Conservation (phyloP, 2,797 vertebrate species). For the Erithacus rubecula region DNA sequence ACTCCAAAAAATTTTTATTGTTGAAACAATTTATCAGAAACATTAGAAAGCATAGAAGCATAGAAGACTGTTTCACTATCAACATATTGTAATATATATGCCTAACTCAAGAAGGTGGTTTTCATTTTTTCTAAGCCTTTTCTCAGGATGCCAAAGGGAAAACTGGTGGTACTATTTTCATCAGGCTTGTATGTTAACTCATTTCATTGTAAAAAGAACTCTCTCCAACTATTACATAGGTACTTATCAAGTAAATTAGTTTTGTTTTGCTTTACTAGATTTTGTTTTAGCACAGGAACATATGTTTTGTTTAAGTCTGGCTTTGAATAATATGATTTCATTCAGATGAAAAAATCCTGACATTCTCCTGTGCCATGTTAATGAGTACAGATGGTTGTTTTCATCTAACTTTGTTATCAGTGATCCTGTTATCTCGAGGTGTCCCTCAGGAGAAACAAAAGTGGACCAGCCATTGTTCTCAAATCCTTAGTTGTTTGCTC, state of each 20-base stretch:
- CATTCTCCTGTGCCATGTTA: neutral
- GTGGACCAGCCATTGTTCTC: neutral
- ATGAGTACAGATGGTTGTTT: neutral
- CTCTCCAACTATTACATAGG: neutral
- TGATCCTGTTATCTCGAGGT: neutral
- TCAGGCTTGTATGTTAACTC: neutral
- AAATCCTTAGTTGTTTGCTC: neutral
- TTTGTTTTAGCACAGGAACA: neutral
- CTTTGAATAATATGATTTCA: neutral
- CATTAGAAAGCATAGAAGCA: neutral
- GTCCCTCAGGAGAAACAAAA: neutral
- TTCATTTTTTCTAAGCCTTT: neutral
- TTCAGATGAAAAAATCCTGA: neutral
- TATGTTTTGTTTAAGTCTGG: neutral
- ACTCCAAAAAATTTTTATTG: neutral
- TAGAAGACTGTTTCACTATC: neutral
- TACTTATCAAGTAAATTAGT: neutral
- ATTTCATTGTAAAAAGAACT: neutral
- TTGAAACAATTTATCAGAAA: slow-evolving; percentile 39
- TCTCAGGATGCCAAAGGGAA: neutral
- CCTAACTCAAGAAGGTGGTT: neutral
- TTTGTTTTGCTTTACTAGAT: neutral
- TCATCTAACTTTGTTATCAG: neutral
- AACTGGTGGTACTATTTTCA: slow-evolving; percentile 23
- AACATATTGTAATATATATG: neutral